phyloP scores from a whole-genome alignment of 2,888 invertebrate species.

The Alentia gelatinosa region DNA sequence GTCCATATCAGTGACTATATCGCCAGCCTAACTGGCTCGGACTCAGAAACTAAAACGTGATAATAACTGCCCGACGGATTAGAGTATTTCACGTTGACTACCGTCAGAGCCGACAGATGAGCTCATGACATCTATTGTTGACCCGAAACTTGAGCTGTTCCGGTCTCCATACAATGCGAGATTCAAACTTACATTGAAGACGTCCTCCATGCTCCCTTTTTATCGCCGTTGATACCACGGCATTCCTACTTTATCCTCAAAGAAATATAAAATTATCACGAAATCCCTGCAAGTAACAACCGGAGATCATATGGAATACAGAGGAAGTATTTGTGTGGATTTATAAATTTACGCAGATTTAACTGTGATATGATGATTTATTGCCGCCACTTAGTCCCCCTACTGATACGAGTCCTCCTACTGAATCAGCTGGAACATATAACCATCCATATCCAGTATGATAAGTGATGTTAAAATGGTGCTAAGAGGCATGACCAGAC shows the following conservation, averaged over 20 bases:
- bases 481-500: not conserved
- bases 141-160: too few species aligned
- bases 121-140: too few species aligned
- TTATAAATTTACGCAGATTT: not conserved
- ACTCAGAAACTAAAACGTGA: not conserved
- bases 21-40: slow-evolving; percentile 61
- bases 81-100: too few species aligned
- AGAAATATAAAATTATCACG: too few species aligned
- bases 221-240: too few species aligned
- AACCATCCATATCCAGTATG: not conserved
- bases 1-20: slow-evolving; percentile 70
- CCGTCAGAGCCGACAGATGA: too few species aligned
- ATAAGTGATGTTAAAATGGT: not conserved
- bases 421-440: not conserved
- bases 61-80: too few species aligned
- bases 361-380: not conserved
- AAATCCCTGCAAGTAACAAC: too few species aligned
- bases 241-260: too few species aligned
- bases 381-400: not conserved
- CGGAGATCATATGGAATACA: too few species aligned
- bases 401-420: too few species aligned
- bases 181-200: not conserved
- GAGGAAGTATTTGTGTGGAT: not conserved
- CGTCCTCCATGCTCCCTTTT: not conserved
- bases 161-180: too few species aligned